These are phyloP conservation scores for Lasioglossum vierecki DNA, from an alignment of 2,888 invertebrate species.

Conservation along the genomic window DNA sequence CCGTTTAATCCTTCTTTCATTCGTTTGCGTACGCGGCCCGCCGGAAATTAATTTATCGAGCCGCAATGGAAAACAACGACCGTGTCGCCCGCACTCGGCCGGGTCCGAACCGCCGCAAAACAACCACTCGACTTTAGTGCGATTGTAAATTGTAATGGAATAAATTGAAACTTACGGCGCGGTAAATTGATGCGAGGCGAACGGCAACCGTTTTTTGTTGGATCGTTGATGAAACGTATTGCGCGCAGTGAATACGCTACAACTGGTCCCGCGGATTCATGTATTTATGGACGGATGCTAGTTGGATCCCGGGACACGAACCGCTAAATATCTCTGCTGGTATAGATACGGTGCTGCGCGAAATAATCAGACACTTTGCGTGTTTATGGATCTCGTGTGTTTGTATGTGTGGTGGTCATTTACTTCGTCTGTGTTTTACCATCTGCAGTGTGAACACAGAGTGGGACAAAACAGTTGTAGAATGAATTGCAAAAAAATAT, in stretches of 20 bases:
- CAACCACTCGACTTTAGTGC: slow-evolving; percentile 5
- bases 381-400: background rate
- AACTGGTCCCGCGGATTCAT: background rate
- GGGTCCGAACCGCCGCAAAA: background rate
- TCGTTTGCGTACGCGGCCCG: slow-evolving; percentile 1
- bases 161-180: slow-evolving; percentile 10
- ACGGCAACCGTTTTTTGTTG: background rate
- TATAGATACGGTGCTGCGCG: background rate
- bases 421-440: too few relatives aligned
- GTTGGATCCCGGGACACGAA: background rate
- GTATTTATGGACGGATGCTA: background rate
- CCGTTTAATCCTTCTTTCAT: slow-evolving; percentile 4
- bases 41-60: slow-evolving; percentile 9
- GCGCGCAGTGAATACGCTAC: background rate
- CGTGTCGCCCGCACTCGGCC: background rate
- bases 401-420: background rate
- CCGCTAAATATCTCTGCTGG: background rate
- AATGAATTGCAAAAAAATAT: too few relatives aligned
- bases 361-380: background rate
- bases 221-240: slow-evolving; percentile 6
- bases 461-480: too few relatives aligned
- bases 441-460: too few relatives aligned
- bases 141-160: slow-evolving; percentile 13
- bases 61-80: slow-evolving; percentile 2
- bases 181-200: slow-evolving; percentile 10